Base-by-base conservation (phyloP, 2,113 vertebrate species). In the Argyrosomus japonicus region DNA sequence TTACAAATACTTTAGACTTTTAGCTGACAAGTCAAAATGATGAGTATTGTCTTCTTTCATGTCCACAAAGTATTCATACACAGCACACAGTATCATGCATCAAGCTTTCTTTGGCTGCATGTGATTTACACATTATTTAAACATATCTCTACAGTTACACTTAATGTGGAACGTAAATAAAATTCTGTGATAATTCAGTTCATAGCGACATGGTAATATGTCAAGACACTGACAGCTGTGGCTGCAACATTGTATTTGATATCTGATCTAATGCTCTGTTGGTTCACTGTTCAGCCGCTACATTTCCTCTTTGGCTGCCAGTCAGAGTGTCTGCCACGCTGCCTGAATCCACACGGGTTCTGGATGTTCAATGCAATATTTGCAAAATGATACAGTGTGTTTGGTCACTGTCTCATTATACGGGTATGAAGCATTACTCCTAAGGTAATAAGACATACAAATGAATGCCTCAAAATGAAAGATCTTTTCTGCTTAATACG, bases 11-110 rank as follows among this genome's bases (percentile, higher is more conserved):
- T 19, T 68, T 45, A 71, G 48, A 48, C 57, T 75, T 67, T 73
- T 27, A 57, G n/a, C n/a, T 40, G 5, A 77, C 68, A 74, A 36
- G 71, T 50, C 87, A 82, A 60, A 70, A 69, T 43, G 29, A 68
- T 25, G 23, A 78, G 21, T 17, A 17, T 15, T n/a, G 45, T 61
- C 0, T 47, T 18, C 10, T 60, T 72, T 23, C 13, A 76, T 45
- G 25, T 17, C 25, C 15, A 48, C 21, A 68, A 25, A 36, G 47
- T 29, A 21, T 5, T 50, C 17, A 75, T 61, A 45, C 47, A 51
- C 18, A 25, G 6, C 47, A 53, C 6, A 25, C n/a, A 18, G 61
- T 0, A 11, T 60, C 25, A 11, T 48, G 6, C 14, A 67, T 74
- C 51, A 8, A 6, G 5, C 4, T 25, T 19, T 70, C 2, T 50